Percentiles rank a stretch among this genome's conserved stretches.
Evolutionary conservation across 2,797 vertebrate species (phyloP).

Genomic region (Tauraco hartlaubi): DNA sequence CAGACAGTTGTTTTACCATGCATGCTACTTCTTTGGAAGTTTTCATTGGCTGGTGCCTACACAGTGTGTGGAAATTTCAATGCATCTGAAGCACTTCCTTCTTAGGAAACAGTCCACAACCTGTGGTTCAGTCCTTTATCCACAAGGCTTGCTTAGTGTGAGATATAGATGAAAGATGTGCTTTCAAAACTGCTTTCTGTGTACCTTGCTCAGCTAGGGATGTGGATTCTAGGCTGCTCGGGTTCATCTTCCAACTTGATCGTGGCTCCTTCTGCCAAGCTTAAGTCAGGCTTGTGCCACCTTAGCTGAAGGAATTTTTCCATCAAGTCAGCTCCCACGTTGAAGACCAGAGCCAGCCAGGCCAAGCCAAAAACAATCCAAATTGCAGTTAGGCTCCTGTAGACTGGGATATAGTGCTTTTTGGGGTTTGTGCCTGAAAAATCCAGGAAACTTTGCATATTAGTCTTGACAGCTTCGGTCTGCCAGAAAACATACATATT

Average conservation of each 20-base stretch:
- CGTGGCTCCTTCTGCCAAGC: background rate
- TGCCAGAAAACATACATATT: background rate
- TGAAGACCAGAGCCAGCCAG: conserved; percentile 81
- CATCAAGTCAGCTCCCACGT: conserved; percentile 81
- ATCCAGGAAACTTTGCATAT: background rate
- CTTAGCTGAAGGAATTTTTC: conserved; percentile 79
- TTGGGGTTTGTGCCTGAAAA: conserved; percentile 80
- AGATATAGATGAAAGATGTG: background rate
- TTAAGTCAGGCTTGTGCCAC: conserved; percentile 40
- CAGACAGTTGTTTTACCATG: background rate
- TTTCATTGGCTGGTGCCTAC: background rate
- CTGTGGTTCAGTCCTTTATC: background rate
- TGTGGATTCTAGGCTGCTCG: conserved; percentile 56
- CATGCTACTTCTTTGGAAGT: background rate
- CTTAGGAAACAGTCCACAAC: background rate
- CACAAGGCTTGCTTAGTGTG: background rate
- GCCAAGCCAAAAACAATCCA: conserved; percentile 84
- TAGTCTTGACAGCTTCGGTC: background rate
- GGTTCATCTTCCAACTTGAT: conserved; percentile 67
- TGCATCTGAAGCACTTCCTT: background rate
- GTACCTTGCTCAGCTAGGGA: conserved; percentile 55
- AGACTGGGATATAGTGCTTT: conserved; percentile 79
- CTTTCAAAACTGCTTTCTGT: background rate
- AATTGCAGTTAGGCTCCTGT: conserved; percentile 78
- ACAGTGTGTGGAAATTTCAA: background rate